These are phyloP conservation scores for Recurvirostra avosetta DNA, from an alignment of 2,113 vertebrate genomes.

Conservation along the genomic window DNA sequence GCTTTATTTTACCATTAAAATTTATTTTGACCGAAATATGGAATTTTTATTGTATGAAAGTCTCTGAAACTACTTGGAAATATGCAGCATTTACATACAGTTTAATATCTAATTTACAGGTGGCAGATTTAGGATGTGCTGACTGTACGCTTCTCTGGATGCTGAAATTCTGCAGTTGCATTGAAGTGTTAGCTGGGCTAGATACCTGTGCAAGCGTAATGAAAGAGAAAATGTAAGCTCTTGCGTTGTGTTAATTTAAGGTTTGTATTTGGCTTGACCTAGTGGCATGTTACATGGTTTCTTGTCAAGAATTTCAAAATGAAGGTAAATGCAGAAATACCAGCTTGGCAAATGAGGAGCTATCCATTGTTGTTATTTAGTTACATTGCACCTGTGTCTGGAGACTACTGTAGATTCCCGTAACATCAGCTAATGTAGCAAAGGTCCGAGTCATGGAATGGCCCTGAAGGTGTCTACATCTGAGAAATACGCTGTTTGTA, in stretches of 20 bases:
- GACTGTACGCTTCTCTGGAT: constrained; percentile 82
- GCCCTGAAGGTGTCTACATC: neutral
- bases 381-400: neutral
- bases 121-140: constrained; percentile 90
- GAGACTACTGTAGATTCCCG: rapidly evolving
- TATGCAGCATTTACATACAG: neutral
- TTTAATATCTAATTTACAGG: constrained; percentile 70
- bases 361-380: neutral
- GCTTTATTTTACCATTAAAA: neutral
- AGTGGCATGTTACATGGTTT: neutral
- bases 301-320: neutral
- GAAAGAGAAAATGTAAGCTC: constrained; percentile 77
- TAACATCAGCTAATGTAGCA: neutral
- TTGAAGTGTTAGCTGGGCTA: constrained; percentile 86
- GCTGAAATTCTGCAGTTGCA: constrained; percentile 80
- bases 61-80: neutral
- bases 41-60: neutral
- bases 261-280: neutral
- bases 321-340: neutral
- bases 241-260: neutral
- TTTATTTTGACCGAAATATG: neutral
- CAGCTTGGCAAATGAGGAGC: neutral
- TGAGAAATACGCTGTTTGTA: neutral
- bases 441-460: neutral
- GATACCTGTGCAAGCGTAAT: constrained; percentile 78